Evolutionary conservation across 1,140 invertebrate species (phyloP).

Genomic region (Drosophila paulistorum): DNA sequence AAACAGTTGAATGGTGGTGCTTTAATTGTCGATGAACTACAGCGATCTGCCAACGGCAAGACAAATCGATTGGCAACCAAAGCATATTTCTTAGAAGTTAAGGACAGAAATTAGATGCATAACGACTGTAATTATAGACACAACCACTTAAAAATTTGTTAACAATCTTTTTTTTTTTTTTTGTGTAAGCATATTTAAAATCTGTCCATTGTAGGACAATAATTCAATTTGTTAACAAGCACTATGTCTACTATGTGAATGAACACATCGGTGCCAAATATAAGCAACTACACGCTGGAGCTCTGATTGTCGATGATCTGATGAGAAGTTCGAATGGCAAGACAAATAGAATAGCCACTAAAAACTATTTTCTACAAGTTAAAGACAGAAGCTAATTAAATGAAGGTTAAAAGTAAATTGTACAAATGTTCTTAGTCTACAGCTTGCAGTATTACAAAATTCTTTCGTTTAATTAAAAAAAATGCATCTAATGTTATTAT

Average conservation of each 20-base stretch:
- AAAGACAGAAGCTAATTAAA: conserved; percentile 26
- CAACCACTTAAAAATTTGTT: too few species aligned
- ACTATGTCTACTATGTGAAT: conserved; percentile 54
- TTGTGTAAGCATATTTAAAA: too few species aligned
- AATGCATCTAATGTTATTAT: too few species aligned
- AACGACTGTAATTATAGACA: background rate
- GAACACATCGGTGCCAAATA: conserved; percentile 45
- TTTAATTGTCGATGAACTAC: conserved; percentile 31
- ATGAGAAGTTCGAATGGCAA: conserved; percentile 59
- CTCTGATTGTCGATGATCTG: conserved; percentile 83
- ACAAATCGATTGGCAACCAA: conserved; percentile 28
- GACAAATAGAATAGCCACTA: conserved; percentile 59
- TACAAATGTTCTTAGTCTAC: background rate
- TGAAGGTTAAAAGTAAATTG: too few species aligned
- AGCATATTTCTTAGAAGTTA: conserved; percentile 29
- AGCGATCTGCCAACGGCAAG: conserved; percentile 44
- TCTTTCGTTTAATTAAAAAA: too few species aligned
- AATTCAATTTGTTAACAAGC: too few species aligned
- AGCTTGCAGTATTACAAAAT: background rate
- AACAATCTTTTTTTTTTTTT: too few species aligned
- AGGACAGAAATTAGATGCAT: background rate
- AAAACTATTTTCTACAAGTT: conserved; percentile 53
- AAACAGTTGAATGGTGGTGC: conserved; percentile 41
- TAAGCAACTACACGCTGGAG: conserved; percentile 81
- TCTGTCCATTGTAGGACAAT: too few species aligned